A percentile compares a stretch with the other conserved stretches of the same genome.
phyloP scores from a whole-genome alignment of 2,113 vertebrate species.

The Xiphophorus maculatus region DNA sequence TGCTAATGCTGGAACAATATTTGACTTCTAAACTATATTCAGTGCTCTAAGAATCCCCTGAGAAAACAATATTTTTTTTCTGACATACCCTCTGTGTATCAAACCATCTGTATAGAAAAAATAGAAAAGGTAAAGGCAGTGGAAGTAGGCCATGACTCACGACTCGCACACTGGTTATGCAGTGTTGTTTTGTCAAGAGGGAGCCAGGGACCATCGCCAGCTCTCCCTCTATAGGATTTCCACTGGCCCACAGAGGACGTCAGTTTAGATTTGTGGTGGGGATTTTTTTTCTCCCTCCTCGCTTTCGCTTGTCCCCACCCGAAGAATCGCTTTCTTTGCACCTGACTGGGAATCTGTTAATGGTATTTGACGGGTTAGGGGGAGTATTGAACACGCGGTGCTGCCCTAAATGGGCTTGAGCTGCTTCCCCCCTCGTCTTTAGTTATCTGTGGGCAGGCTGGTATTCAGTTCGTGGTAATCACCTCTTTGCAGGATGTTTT shows the following conservation, averaged over 20 bases:
- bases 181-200: conserved; percentile 64
- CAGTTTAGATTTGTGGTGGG: conserved; percentile 64
- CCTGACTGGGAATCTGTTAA: conserved; percentile 60
- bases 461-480: conserved; percentile 63
- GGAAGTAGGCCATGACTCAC: conserved; percentile 76
- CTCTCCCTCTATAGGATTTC: conserved; percentile 65
- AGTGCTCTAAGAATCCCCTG: conserved; percentile 36
- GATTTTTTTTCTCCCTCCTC: conserved; percentile 16
- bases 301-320: conserved; percentile 43
- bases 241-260: conserved; percentile 61
- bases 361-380: conserved; percentile 57
- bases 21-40: conserved; percentile 57
- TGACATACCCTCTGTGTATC: conserved; percentile 54
- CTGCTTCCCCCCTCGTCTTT: conserved; percentile 32
- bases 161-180: conserved; percentile 59
- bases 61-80: conserved; percentile 53
- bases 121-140: conserved; percentile 46
- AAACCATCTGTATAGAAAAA: conserved; percentile 36
- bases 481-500: conserved; percentile 49
- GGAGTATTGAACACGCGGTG: conserved; percentile 49
- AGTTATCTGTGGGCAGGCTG: conserved; percentile 50
- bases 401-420: conserved; percentile 56
- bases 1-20: conserved; percentile 49
- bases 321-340: conserved; percentile 51
- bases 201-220: conserved; percentile 60